Evolutionary conservation across 1,140 invertebrate genomes (phyloP).

Genomic region (Zaprionus camerounensis): DNA sequence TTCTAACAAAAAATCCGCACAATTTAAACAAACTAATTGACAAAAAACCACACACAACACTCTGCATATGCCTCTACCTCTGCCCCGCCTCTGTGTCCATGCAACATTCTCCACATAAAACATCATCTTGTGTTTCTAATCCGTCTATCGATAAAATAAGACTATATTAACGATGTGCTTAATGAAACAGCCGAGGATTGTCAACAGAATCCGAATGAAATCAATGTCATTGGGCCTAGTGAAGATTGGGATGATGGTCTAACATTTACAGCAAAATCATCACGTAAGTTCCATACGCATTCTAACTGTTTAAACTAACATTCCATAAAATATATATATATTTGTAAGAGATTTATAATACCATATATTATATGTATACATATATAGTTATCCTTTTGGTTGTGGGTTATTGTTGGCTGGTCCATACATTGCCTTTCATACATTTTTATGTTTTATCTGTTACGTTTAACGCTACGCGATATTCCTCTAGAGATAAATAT

Average conservation of each 20-base stretch:
- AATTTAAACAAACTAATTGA: constrained; percentile 18
- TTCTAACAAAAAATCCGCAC: constrained; percentile 36
- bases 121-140: constrained; percentile 15
- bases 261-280: constrained; percentile 93
- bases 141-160: constrained; percentile 83
- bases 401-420: constrained; percentile 31
- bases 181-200: constrained; percentile 88
- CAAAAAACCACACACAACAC: constrained; percentile 18
- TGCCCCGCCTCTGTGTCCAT: constrained; percentile 22
- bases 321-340: not conserved
- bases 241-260: constrained; percentile 94
- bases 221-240: constrained; percentile 76
- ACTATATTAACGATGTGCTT: constrained; percentile 92
- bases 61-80: constrained; percentile 12
- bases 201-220: constrained; percentile 79
- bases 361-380: constrained; percentile 10
- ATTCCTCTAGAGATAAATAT: constrained; percentile 26
- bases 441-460: constrained; percentile 16
- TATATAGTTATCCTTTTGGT: constrained; percentile 23
- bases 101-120: constrained; percentile 13
- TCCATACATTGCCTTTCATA: constrained; percentile 33
- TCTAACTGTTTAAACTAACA: constrained; percentile 5
- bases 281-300: constrained; percentile 87
- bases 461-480: constrained; percentile 8
- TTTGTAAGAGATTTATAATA: constrained; percentile 3